These are phyloP conservation scores for roundworm (Caenorhabditis elegans) DNA, from an alignment of 1,140 invertebrate genomes.

Conservation along the genomic window WBcel235 BX284605.5:19273501-19274000, in stretches of 20 bases:
- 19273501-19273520: not conserved
- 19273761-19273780: constrained; percentile 18
- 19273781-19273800: constrained; percentile 35
- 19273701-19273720: constrained; percentile 39
- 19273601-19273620: not conserved
- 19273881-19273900: constrained; percentile 40
- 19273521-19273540: not conserved
- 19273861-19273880: constrained; percentile 49
- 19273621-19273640: not conserved
- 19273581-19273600: not conserved
- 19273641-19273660: not conserved
- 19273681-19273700: constrained; percentile 30
- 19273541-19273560: not conserved
- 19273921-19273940: too few relatives aligned
- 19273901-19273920: constrained; percentile 41
- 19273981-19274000: constrained; percentile 25
- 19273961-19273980: constrained; percentile 32
- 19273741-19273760: not conserved
- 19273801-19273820: constrained; percentile 39
- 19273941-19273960: not conserved
- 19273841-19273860: not conserved
- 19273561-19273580: not conserved
- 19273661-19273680: not conserved
- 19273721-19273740: not conserved
- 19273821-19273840: not conserved